Conservation (phyloP, 1,140 invertebrate species). For the Drosophila bocqueti region DNA sequence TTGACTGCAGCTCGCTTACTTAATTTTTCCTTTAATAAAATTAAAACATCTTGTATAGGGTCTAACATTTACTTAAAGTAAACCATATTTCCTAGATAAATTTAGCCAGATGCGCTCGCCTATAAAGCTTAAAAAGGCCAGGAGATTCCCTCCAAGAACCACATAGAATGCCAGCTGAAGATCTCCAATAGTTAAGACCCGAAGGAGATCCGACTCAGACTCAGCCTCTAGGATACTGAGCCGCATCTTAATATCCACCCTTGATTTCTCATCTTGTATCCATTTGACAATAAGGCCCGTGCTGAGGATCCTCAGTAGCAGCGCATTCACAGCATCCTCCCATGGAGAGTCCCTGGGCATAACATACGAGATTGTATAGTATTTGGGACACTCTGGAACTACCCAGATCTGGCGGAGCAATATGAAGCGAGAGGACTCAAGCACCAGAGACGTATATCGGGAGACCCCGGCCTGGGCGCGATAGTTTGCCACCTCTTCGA, state of each 20-base stretch:
- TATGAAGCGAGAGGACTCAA: constrained; percentile 66
- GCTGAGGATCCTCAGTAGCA: constrained; percentile 64
- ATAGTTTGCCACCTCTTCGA: constrained; percentile 57
- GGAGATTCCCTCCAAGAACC: constrained; percentile 60
- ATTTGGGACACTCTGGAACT: constrained; percentile 81
- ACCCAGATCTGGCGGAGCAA: constrained; percentile 63
- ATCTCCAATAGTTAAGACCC: constrained; percentile 72
- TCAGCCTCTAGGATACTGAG: constrained; percentile 11
- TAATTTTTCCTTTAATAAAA: too few species aligned
- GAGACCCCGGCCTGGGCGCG: constrained; percentile 74
- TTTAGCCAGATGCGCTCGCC: constrained; percentile 37
- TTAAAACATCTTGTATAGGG: not conserved
- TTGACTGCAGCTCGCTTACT: too few species aligned
- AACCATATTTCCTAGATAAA: not conserved
- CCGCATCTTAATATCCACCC: constrained; percentile 44
- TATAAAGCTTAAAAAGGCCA: constrained; percentile 53
- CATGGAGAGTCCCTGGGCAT: constrained; percentile 73
- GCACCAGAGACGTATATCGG: constrained; percentile 57
- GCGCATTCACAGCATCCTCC: constrained; percentile 68
- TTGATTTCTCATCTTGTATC: constrained; percentile 64
- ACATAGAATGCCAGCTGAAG: constrained; percentile 80
- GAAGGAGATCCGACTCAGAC: constrained; percentile 29
- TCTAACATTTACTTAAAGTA: not conserved
- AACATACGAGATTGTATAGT: constrained; percentile 82
- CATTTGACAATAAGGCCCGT: constrained; percentile 75